These are phyloP conservation scores for Cyprinodon diabolis DNA, from an alignment of 2,797 vertebrate species.

Conservation along the genomic window DNA sequence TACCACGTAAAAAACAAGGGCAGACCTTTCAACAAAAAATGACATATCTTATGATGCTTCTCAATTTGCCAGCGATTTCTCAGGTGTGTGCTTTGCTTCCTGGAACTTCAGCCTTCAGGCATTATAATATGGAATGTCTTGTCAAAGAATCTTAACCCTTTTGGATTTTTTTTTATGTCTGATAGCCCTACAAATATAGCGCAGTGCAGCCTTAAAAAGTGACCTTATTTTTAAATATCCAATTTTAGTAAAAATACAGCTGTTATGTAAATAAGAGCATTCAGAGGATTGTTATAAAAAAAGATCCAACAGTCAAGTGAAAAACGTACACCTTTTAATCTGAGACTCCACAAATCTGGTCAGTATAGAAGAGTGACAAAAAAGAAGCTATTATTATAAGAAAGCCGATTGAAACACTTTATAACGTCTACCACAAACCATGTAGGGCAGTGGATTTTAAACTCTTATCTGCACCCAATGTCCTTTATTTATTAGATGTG, in stretches of 20 bases:
- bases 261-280: no score
- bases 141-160: background rate
- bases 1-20: constrained; percentile 43
- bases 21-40: constrained; percentile 44
- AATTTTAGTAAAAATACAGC: no score
- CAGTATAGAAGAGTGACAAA: background rate
- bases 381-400: background rate
- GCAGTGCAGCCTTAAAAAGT: background rate
- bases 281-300: no score
- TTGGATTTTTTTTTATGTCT: background rate
- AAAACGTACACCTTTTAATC: background rate
- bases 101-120: constrained; percentile 26
- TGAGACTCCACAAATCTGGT: background rate
- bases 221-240: background rate
- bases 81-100: constrained; percentile 48
- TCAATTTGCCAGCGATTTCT: constrained; percentile 41
- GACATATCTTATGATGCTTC: constrained; percentile 34
- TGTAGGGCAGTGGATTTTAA: no score
- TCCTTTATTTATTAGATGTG: no score
- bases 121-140: constrained; percentile 13
- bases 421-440: no score
- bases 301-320: no score
- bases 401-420: no score
- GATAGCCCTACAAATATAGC: background rate
- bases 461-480: no score